Percentiles rank a stretch among this genome's conserved stretches.
phyloP scores from a whole-genome alignment of 2,888 invertebrate species.

The Protophormia terraenovae region DNA sequence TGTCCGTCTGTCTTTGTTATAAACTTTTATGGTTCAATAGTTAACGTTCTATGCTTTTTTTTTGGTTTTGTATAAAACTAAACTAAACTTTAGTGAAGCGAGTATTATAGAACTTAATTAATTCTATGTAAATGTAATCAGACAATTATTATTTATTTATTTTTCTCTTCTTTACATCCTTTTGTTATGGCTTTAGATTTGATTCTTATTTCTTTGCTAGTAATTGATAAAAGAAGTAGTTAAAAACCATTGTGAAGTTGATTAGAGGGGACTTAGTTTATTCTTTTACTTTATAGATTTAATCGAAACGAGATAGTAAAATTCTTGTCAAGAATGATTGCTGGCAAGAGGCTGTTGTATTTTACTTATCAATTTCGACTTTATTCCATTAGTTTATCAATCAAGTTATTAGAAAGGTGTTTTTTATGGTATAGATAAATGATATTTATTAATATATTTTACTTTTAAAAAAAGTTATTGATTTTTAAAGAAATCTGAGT shows the following conservation, averaged over 20 bases:
- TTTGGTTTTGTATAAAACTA: constrained; percentile 11
- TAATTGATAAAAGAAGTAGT: constrained; percentile 27
- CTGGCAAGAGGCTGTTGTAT: background rate
- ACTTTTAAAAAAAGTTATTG: too few species aligned
- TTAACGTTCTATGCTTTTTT: background rate
- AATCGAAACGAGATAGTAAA: background rate
- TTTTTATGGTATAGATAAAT: too few species aligned
- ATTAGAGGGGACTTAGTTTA: constrained; percentile 5
- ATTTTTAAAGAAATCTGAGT: too few species aligned
- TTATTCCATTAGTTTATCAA: background rate
- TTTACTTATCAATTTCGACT: background rate
- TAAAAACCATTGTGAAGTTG: constrained; percentile 29
- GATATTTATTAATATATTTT: too few species aligned
- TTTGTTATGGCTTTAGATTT: background rate
- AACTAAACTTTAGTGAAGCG: constrained; percentile 6
- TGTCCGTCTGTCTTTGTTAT: background rate
- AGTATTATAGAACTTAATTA: constrained; percentile 38
- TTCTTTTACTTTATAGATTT: constrained; percentile 19
- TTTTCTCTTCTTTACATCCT: background rate
- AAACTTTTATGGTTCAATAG: constrained; percentile 7
- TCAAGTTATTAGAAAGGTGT: background rate
- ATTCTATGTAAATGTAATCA: constrained; percentile 44
- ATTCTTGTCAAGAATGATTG: background rate
- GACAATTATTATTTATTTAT: constrained; percentile 23
- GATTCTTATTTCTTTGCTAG: background rate